A percentile compares a stretch with the other conserved stretches of the same genome.
Evolutionary conservation across 2,797 vertebrate species (phyloP).

Genomic region (Melanitta fusca): DNA sequence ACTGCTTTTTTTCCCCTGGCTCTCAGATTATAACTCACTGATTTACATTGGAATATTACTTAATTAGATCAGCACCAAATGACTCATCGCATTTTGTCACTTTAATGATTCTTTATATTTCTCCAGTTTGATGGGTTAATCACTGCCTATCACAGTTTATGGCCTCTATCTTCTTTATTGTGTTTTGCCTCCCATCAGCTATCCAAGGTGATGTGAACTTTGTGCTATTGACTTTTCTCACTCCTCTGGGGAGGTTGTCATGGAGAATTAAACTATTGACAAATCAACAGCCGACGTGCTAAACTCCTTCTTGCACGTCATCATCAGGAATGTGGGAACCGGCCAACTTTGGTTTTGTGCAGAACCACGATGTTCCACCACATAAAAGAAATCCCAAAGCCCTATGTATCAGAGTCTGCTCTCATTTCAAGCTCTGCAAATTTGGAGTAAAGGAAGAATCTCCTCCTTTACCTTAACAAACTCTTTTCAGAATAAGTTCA

Average conservation of each 20-base stretch:
- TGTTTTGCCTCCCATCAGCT: constrained; percentile 77
- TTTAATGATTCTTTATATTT: constrained; percentile 80
- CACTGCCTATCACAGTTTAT: constrained; percentile 78
- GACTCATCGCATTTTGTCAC: constrained; percentile 72
- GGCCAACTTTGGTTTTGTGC: constrained; percentile 42
- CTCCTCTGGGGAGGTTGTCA: constrained; percentile 76
- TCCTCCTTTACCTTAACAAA: constrained; percentile 20
- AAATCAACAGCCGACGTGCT: constrained; percentile 70
- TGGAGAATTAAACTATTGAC: constrained; percentile 81
- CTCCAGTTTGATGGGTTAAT: constrained; percentile 84
- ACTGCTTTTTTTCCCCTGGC: not conserved
- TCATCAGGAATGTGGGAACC: constrained; percentile 67
- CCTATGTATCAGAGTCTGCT: not conserved
- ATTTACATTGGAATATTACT: constrained; percentile 69
- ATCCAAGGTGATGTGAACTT: constrained; percentile 80
- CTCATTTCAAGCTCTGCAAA: not conserved
- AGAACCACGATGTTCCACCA: constrained; percentile 58
- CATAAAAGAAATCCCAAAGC: constrained; percentile 41
- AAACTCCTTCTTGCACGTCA: constrained; percentile 63
- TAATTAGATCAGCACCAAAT: constrained; percentile 66
- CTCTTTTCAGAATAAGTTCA: constrained; percentile 52
- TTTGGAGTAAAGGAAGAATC: not conserved
- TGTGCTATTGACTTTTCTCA: constrained; percentile 80
- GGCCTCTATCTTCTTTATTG: constrained; percentile 72
- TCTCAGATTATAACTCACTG: constrained; percentile 58